Percentiles rank a stretch among this genome's conserved stretches.
Evolutionary conservation across 2,888 invertebrate species (phyloP).

Genomic region (Drosophila birchii): DNA sequence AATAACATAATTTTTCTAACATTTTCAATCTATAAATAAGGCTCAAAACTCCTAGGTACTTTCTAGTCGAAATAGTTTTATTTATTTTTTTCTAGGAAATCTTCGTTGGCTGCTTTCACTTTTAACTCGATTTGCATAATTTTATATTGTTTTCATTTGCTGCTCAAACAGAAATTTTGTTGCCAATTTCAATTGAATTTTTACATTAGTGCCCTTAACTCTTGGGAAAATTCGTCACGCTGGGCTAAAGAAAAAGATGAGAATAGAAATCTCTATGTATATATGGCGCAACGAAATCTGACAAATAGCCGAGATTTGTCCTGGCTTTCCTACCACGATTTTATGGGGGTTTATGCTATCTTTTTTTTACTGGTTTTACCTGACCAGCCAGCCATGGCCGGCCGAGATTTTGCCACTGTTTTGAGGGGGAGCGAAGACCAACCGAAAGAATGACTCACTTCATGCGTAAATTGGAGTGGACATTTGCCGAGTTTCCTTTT

Average conservation of each 20-base stretch:
- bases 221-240: conserved; percentile 22
- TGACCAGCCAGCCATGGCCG: conserved; percentile 32
- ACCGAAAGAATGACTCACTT: conserved; percentile 41
- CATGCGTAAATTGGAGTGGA: conserved; percentile 49
- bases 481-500: conserved; percentile 44
- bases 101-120: conserved; percentile 43
- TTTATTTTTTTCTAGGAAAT: background rate
- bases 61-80: background rate
- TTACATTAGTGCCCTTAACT: conserved; percentile 62
- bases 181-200: conserved; percentile 73
- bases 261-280: conserved; percentile 18
- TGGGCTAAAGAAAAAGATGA: conserved; percentile 3
- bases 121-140: conserved; percentile 66
- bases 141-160: conserved; percentile 72
- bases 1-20: background rate
- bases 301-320: conserved; percentile 69
- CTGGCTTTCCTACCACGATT: conserved; percentile 11
- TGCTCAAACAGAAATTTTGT: conserved; percentile 50
- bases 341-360: conserved; percentile 4
- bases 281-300: conserved; percentile 40
- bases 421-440: background rate
- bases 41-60: background rate
- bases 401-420: conserved; percentile 15
- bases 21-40: no score
- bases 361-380: conserved; percentile 22